Percentiles rank a stretch among this genome's conserved stretches.
Evolutionary conservation across 2,113 vertebrate genomes (phyloP).

Genomic region (Microcebus lehilahytsara): DNA sequence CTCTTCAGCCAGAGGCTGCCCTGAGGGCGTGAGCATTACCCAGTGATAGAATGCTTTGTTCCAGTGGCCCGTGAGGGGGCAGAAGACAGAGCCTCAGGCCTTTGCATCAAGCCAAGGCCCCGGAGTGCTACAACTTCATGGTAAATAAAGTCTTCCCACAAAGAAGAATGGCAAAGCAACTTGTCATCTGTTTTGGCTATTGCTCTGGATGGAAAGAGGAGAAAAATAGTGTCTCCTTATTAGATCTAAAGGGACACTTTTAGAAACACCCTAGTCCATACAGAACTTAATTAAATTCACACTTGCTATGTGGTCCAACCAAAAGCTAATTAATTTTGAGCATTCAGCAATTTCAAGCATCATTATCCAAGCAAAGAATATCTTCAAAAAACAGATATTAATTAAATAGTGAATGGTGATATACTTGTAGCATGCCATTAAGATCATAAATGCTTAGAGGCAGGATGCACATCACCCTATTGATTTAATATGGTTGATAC

Average conservation of each 20-base stretch:
- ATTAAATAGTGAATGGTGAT: background rate
- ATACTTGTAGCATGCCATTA: background rate
- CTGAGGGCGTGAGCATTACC: background rate
- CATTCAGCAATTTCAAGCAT: background rate
- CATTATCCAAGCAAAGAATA: background rate
- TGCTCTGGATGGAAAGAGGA: background rate
- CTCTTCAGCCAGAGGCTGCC: background rate
- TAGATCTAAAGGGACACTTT: background rate
- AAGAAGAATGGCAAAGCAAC: background rate
- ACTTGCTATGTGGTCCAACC: background rate
- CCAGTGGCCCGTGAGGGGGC: accelerated
- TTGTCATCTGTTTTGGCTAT: background rate
- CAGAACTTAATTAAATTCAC: background rate
- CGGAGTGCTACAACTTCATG: background rate
- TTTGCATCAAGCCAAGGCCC: background rate
- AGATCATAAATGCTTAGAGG: background rate
- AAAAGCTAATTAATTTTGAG: background rate
- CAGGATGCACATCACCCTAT: background rate
- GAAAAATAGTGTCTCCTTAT: background rate
- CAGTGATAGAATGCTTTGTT: background rate
- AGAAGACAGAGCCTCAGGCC: background rate
- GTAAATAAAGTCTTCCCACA: background rate
- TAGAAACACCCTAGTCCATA: background rate
- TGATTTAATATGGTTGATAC: background rate
- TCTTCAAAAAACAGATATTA: background rate